These are phyloP conservation scores for Melierax canorus DNA, from an alignment of 2,113 vertebrate species.

Conservation along the genomic window DNA sequence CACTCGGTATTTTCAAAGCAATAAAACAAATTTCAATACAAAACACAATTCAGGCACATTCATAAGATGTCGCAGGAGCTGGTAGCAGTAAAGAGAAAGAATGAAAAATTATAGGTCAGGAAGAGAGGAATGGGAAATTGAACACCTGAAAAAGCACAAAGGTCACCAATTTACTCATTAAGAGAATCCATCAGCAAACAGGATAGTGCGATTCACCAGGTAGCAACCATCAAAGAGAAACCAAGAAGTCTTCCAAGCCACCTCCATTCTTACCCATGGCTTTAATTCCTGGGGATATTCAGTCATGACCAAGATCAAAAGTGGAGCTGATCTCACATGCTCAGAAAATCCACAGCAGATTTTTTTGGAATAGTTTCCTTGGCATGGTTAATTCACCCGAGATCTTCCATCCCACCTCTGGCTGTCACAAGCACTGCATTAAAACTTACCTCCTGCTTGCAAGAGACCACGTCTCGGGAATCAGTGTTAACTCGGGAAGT, in stretches of 20 bases:
- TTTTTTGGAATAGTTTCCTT: neutral
- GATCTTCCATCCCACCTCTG: neutral
- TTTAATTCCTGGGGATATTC: neutral
- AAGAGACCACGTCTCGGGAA: fast-evolving
- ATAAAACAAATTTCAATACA: neutral
- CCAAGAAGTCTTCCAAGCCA: neutral
- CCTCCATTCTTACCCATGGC: neutral
- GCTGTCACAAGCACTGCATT: neutral
- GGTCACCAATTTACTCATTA: neutral
- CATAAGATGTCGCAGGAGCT: neutral
- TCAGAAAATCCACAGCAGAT: neutral
- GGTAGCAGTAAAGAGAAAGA: neutral
- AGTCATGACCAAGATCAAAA: neutral
- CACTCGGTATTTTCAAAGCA: neutral
- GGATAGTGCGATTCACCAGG: neutral
- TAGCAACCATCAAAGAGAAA: neutral
- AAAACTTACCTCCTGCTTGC: neutral
- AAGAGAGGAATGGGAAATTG: neutral
- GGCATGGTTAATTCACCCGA: neutral
- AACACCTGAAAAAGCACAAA: neutral
- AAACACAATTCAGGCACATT: neutral
- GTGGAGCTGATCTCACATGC: fast-evolving
- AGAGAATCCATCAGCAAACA: neutral
- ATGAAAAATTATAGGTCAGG: neutral
- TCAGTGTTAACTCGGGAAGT: too few relatives aligned